Conservation (phyloP, 2,113 vertebrate species). For the Macheiramphus alcinus region DNA sequence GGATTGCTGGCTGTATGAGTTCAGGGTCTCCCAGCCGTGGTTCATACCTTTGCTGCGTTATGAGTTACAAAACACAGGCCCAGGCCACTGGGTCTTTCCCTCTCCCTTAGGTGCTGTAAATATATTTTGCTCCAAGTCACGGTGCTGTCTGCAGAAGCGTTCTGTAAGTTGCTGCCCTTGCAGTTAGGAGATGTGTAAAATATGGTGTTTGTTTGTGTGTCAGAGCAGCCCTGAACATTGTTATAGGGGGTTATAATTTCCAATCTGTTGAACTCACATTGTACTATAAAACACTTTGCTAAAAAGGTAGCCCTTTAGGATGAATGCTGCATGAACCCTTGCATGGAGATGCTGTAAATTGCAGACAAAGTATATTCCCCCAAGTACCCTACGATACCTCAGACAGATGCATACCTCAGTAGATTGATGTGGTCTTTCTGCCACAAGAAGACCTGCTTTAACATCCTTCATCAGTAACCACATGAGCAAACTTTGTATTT, state of each 20-base stretch:
- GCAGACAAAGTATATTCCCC: background rate
- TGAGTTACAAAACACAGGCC: background rate
- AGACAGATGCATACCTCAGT: background rate
- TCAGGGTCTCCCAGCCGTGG: fast-evolving
- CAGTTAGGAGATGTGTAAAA: background rate
- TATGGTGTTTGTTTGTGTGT: background rate
- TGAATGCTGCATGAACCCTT: background rate
- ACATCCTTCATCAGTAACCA: background rate
- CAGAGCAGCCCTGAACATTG: background rate
- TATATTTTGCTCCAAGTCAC: background rate
- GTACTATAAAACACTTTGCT: background rate
- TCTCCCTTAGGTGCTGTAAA: background rate
- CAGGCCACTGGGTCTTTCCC: background rate
- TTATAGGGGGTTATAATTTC: background rate
- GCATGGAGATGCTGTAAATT: background rate
- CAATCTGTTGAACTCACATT: background rate
- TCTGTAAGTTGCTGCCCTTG: background rate
- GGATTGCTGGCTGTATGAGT: background rate
- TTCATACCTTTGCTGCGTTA: background rate
- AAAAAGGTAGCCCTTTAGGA: background rate
- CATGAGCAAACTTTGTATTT: background rate
- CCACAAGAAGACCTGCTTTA: background rate
- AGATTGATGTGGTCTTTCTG: background rate
- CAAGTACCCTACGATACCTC: background rate
- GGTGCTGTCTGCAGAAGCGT: fast-evolving